These are phyloP conservation scores for Ceyx margarethae DNA, from an alignment of 2,113 vertebrate genomes.

Conservation along the genomic window DNA sequence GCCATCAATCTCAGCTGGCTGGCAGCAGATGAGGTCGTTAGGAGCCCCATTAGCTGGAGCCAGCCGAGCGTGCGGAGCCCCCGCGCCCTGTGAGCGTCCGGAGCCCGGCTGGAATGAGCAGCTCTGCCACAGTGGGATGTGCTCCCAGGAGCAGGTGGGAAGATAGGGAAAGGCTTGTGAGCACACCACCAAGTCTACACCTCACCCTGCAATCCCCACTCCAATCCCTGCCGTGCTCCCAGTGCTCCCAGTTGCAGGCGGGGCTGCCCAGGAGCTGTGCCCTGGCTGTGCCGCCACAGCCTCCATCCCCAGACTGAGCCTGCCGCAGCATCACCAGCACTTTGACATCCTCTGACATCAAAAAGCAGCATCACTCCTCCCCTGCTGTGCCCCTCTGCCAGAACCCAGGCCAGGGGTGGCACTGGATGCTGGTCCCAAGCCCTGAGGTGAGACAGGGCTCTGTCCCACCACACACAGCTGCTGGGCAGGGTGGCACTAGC, in stretches of 20 bases:
- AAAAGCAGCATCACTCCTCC: background rate
- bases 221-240: fast-evolving
- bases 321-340: background rate
- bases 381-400: background rate
- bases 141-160: fast-evolving
- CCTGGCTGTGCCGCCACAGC: background rate
- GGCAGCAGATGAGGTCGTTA: background rate
- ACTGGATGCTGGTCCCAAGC: background rate
- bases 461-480: background rate
- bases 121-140: background rate
- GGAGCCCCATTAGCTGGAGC: background rate
- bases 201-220: fast-evolving
- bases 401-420: background rate
- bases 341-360: background rate
- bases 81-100: background rate
- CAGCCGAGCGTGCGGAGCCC: background rate
- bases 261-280: background rate
- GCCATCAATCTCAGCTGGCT: background rate
- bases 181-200: fast-evolving
- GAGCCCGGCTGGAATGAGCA: background rate
- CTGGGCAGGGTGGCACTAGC: background rate
- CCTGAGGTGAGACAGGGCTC: fast-evolving
- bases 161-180: background rate
- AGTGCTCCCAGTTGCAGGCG: fast-evolving
- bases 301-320: fast-evolving